Base-by-base conservation (phyloP, 2,888 invertebrate genomes). In the Timema cristinae region DNA sequence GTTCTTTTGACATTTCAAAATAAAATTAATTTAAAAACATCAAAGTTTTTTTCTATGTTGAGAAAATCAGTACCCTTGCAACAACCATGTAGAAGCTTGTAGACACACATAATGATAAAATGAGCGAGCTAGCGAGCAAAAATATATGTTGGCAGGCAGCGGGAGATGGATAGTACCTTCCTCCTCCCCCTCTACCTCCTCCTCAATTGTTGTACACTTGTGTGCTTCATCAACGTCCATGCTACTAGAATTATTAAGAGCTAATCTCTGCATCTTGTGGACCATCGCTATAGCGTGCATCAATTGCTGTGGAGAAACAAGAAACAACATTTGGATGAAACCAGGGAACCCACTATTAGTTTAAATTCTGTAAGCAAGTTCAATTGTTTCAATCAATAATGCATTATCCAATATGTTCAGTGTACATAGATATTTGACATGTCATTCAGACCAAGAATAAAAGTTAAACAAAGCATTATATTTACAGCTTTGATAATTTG, bases 281-380 rank as follows among this genome's bases (percentile, higher is more conserved):
- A 83, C 83, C 82, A 83, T 82, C 75, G 82, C 80, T 76, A 83
- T 83, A 74, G 83, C 82, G 79, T 83, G 81, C 82, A 83, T 83
- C 78, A 83, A 77, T 82, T 83, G 83, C 82, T 83, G 81, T 74
- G 78, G 77, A 74, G 68, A 73, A 75, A 75, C 67, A 67, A 78
- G 48, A 48, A 63, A 78, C 73, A 76, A 68, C 73, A 68, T 61
- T 70, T 70, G 59, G 51, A 69, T 61, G 71, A 68, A 72, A 72
- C 11, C 66, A 72, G 54, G 32, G 32, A 32, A 32, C 32, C 32
- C 32, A 32, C 32, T 32, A 32, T 32, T 2, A 32, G 32, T 32
- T 32, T 32, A 32, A 32, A 32, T 32, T 32, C 32, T 32, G 32
- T 32, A 32, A 32, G 32, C 32, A 32, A 32, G 32, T 32, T 32